A percentile compares a stretch with the other conserved stretches of the same genome.
phyloP scores from a whole-genome alignment of 1,140 invertebrate genomes.

The Muscidifurax raptorellus region DNA sequence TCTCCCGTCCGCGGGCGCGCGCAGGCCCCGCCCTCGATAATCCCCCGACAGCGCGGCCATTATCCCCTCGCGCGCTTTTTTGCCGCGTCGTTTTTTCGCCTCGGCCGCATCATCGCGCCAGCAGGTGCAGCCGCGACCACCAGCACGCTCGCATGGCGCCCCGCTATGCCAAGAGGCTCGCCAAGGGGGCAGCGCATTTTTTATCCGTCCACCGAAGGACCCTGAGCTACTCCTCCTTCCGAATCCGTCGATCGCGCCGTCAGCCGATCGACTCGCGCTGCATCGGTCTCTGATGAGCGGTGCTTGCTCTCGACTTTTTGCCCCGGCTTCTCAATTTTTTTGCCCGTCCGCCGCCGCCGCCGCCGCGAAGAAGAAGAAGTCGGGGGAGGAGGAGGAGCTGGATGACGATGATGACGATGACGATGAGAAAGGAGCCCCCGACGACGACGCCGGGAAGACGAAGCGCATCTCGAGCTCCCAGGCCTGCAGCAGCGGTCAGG shows the following conservation, averaged over 20 bases:
- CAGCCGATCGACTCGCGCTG: neutral
- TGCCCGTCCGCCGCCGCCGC: neutral
- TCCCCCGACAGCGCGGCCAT: neutral
- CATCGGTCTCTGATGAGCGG: too few relatives aligned
- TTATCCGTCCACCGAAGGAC: conserved; percentile 63
- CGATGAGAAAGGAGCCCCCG: conserved; percentile 21
- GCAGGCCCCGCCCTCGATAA: conserved; percentile 27
- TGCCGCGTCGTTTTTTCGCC: neutral
- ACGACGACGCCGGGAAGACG: conserved; percentile 65
- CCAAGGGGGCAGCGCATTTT: conserved; percentile 75
- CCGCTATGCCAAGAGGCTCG: conserved; percentile 74
- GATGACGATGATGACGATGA: too few relatives aligned
- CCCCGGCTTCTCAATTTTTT: neutral
- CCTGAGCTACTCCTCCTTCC: neutral
- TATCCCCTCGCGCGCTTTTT: conserved; percentile 11
- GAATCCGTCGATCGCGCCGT: neutral
- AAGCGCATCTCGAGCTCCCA: conserved; percentile 69
- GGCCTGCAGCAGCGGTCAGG: conserved; percentile 65
- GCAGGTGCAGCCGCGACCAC: conserved; percentile 54
- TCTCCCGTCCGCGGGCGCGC: neutral
- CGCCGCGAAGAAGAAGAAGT: neutral
- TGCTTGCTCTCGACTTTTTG: too few relatives aligned
- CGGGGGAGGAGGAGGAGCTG: neutral
- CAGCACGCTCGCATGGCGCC: conserved; percentile 70
- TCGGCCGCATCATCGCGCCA: neutral